Evolutionary conservation across 2,113 vertebrate species (phyloP), one percentile per base, ranked within the genome.

Genomic region (Tupaia chinensis): DNA sequence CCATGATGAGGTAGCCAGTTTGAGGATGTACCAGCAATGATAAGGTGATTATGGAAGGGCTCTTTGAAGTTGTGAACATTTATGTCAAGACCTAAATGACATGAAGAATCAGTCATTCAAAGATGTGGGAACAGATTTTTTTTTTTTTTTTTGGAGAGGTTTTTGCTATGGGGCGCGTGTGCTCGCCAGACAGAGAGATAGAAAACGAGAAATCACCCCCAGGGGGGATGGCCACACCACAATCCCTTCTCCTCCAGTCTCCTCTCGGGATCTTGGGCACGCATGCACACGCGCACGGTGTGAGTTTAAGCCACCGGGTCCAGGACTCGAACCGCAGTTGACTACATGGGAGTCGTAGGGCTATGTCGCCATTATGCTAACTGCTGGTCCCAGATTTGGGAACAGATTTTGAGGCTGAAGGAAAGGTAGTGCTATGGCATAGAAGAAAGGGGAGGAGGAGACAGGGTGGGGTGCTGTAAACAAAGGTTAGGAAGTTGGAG

Each of bases 321-420:
- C 44, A 44, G 44, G 44, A 44, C 44, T 44, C 44, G 44, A 44
- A 44, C 44, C 5, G 44, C 44, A 44, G 44, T 44, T 5, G 44
- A 44, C 44, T 44, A 5, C 44, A 5, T 44, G 44, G 44, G 44
- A 44, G 44, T 44, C 44, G 44, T 44, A 44, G 44, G 44, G 44
- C 44, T 44, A 5, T 44, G 44, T 44, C 44, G 44, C 44, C 44
- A 44, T 44, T 44, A 44, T 5, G 44, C 44, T 44, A 44, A 44
- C 44, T 44, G 44, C 44, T 44, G 44, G 44, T 44, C 44, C 44
- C 44, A 76, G 65, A 88, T 87, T 92, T 82, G 74, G 87, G 60
- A 95, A 11, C 17, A 78, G 54, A 77, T 54, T 85, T 80, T 56
- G 7, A 94, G 32, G 34, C 19, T 92, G 61, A 95, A 94, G 69